These are phyloP conservation scores for Apteryx owenii DNA, from an alignment of 2,113 vertebrate genomes.

Conservation along the genomic window DNA sequence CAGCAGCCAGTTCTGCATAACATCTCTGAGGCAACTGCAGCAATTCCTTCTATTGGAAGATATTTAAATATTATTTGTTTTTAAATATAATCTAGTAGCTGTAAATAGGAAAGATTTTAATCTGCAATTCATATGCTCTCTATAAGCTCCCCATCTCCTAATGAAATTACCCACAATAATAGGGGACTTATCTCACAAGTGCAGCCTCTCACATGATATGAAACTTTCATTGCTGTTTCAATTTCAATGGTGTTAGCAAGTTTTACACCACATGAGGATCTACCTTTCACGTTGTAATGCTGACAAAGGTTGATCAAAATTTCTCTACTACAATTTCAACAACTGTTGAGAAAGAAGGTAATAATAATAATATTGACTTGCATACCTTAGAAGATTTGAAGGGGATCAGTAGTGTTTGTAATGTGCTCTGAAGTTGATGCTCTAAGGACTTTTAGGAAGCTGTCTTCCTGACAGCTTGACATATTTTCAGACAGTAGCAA, in stretches of 20 bases:
- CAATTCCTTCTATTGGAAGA: not conserved
- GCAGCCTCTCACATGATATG: not conserved
- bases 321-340: slow-evolving; percentile 21
- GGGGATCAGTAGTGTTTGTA: not conserved
- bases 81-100: slow-evolving; percentile 14
- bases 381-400: not conserved
- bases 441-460: not conserved
- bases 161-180: slow-evolving; percentile 5
- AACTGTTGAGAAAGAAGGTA: not conserved
- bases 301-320: not conserved
- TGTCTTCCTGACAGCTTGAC: slow-evolving; percentile 16
- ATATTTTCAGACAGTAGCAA: slow-evolving; percentile 18
- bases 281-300: not conserved
- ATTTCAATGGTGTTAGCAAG: slow-evolving; percentile 8
- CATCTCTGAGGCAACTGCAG: not conserved
- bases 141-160: not conserved
- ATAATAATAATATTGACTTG: slow-evolving; percentile 11
- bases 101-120: not conserved
- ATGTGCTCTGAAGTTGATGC: not conserved
- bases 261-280: not conserved
- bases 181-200: not conserved
- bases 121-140: not conserved
- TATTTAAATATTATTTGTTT: slow-evolving; percentile 25
- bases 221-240: not conserved
- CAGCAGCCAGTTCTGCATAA: not conserved